Conservation (phyloP, 64 coral and sea anemone species). For the Actinia tenebrosa region DNA sequence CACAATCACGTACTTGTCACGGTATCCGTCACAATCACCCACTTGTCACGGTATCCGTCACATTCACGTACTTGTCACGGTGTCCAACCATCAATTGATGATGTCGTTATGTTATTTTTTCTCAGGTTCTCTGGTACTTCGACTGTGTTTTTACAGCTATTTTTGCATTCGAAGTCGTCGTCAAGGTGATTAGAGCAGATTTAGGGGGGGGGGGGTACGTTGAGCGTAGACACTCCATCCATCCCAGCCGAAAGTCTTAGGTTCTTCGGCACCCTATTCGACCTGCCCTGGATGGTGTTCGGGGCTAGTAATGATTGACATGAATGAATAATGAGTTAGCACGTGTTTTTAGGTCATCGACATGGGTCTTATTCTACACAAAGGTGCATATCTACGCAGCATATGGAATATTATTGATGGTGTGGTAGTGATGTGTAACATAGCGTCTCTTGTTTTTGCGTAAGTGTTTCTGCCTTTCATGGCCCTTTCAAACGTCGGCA, state of each 20-base stretch:
- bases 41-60: background rate
- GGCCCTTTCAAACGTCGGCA: too few species aligned
- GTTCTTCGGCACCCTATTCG: too few species aligned
- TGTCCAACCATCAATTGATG: background rate
- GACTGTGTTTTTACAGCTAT: constrained; percentile 63
- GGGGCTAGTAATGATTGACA: background rate
- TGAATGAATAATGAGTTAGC: background rate
- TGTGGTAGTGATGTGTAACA: constrained; percentile 49
- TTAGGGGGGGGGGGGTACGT: too few species aligned
- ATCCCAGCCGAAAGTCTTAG: too few species aligned
- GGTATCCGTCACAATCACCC: too few species aligned
- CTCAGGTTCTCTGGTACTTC: constrained; percentile 60
- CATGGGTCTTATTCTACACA: constrained; percentile 57
- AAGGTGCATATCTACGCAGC: constrained; percentile 66
- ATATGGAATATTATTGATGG: constrained; percentile 75
- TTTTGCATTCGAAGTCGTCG: constrained; percentile 67
- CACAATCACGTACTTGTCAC: too few species aligned
- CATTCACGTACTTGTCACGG: background rate
- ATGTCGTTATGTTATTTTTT: background rate
- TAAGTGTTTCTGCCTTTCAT: background rate
- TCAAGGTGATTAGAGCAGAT: constrained; percentile 48
- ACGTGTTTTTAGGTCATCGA: constrained; percentile 48
- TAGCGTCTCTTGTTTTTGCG: constrained; percentile 53
- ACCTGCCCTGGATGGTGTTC: too few species aligned
- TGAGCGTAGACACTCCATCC: too few species aligned